Percentiles rank a stretch among this genome's conserved stretches.
phyloP scores from a whole-genome alignment of 2,797 vertebrate genomes.

The Periophthalmus magnuspinnatus region DNA sequence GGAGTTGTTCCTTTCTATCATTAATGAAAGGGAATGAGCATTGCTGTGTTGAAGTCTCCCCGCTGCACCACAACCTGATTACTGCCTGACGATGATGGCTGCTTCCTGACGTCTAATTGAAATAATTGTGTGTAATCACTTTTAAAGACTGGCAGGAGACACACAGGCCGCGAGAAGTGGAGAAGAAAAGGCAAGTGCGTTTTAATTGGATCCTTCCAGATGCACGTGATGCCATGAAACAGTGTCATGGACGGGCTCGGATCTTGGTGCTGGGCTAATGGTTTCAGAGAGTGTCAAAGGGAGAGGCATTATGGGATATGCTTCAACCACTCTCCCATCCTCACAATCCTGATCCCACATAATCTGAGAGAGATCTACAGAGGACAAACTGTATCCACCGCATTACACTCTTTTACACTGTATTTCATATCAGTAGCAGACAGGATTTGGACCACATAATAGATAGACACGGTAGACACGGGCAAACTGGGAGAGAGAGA shows the following conservation, averaged over 20 bases:
- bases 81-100: conserved; percentile 73
- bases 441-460: conserved; percentile 25
- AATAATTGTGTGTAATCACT: conserved; percentile 78
- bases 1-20: conserved; percentile 44
- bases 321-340: conserved; percentile 54
- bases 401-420: conserved; percentile 43
- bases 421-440: conserved; percentile 41
- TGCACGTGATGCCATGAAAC: conserved; percentile 63
- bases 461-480: neutral
- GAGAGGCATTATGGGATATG: conserved; percentile 62
- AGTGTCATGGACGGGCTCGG: conserved; percentile 59
- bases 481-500: neutral
- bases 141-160: conserved; percentile 77
- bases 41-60: conserved; percentile 59
- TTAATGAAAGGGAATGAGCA: conserved; percentile 60
- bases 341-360: conserved; percentile 60
- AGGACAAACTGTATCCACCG: conserved; percentile 37
- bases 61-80: conserved; percentile 69
- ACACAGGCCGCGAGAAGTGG: conserved; percentile 54
- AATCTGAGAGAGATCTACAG: conserved; percentile 64
- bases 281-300: conserved; percentile 57
- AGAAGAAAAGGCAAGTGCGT: conserved; percentile 56
- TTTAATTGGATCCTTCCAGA: conserved; percentile 72
- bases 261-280: conserved; percentile 62
- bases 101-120: conserved; percentile 76